Evolutionary conservation across 2,888 invertebrate species (phyloP), one percentile per base, ranked within the genome.

Genomic region (Erpobdella octoculata): DNA sequence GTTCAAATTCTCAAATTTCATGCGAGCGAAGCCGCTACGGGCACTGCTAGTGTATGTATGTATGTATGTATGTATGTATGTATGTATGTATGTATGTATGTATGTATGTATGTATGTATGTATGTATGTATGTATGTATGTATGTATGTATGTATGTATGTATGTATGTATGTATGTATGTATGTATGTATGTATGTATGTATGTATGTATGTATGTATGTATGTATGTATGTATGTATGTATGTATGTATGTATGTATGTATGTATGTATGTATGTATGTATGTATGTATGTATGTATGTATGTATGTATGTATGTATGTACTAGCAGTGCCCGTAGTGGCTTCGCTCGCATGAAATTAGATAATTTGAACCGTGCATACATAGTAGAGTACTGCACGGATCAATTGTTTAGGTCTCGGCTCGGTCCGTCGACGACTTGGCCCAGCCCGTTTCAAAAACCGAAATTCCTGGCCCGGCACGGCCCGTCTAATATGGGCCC

Each of bases 51-150:
- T n/a, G n/a, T n/a, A n/a, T n/a, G n/a, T 70, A 64, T 70, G 37
- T 69, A 64, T 70, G 37, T 33, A 28, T 71, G 15, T 46, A 33
- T 71, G 21, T 65, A 66, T 65, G 25, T 70, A 38, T 70, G 25
- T 70, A 64, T 70, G 37, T 69, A 64, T 70, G 37, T 48, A 61
- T 73, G 70, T 65, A 72, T 73, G 70, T 65, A 65, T 73, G 70
- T 72, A 64, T 73, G 37, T 59, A 67, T 68, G 41, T 71, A 9
- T 71, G 61, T 70, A 64, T 28, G 35, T 59, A 64, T 70, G 46
- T 59, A 31, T 62, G 4, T 59, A 2, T 59, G 61, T 70, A 64
- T 33, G 35, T 61, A 35, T 61, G 5, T 70, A 21, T 64, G 31
- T 68, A 36, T 70, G 37, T 70, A 21, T 64, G 36, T 70, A 21